A percentile compares a stretch with the other conserved stretches of the same genome.
Evolutionary conservation across 2,113 vertebrate genomes (phyloP).

Genomic region (Microcebus murinus): DNA sequence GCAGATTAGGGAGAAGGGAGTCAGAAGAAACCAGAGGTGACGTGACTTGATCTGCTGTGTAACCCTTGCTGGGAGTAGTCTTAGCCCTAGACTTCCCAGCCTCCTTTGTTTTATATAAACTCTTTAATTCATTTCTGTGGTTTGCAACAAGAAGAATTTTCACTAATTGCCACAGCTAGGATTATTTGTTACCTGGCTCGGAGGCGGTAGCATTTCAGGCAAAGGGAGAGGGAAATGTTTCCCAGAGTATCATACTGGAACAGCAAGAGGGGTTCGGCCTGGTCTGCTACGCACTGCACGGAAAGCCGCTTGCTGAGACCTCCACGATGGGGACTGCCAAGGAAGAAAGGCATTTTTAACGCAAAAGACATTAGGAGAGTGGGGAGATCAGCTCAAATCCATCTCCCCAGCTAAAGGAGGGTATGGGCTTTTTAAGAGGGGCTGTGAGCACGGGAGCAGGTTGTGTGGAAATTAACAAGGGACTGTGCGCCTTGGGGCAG

Average conservation of each 20-base stretch:
- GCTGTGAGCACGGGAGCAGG: too few species aligned
- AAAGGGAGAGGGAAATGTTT: neutral
- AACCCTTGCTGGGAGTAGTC: neutral
- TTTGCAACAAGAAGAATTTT: neutral
- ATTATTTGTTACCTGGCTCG: neutral
- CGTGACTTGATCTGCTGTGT: neutral
- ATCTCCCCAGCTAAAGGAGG: too few species aligned
- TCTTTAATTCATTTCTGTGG: neutral
- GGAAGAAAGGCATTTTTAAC: too few species aligned
- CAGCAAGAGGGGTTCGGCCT: too few species aligned
- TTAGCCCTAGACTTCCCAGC: neutral
- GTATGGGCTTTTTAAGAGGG: too few species aligned
- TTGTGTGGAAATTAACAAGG: too few species aligned
- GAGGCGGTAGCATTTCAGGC: neutral
- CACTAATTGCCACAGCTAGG: neutral
- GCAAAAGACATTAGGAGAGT: too few species aligned
- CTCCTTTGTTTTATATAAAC: neutral
- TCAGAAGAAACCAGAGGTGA: neutral
- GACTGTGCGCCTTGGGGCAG: too few species aligned
- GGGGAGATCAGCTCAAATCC: too few species aligned
- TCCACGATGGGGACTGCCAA: too few species aligned
- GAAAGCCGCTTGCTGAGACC: too few species aligned
- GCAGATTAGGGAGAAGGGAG: neutral
- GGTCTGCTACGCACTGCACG: too few species aligned
- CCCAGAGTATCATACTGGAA: neutral